A percentile compares a stretch with the other conserved stretches of the same genome.
phyloP scores from a whole-genome alignment of 2,113 vertebrate genomes.

The Morone chrysops region DNA sequence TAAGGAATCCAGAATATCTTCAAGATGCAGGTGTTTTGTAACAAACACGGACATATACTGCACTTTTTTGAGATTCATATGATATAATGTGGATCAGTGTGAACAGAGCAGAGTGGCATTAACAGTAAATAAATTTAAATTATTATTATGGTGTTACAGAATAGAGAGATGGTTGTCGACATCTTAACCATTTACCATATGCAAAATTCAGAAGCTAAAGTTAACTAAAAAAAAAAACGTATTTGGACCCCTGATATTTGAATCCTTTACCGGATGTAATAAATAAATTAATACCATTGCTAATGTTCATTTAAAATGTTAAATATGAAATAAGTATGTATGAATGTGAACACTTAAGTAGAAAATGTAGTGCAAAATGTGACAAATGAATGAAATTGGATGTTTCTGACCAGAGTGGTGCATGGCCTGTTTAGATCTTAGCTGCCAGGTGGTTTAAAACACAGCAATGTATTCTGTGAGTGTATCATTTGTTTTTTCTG shows the following conservation, averaged over 20 bases:
- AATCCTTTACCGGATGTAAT: neutral
- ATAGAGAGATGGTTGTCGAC: neutral
- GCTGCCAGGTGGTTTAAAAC: slow-evolving; percentile 2
- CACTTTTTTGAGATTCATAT: neutral
- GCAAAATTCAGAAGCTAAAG: neutral
- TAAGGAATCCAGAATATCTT: slow-evolving; percentile 12
- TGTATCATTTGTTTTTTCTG: neutral
- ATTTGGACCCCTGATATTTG: neutral
- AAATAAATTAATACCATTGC: neutral
- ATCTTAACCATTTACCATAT: neutral
- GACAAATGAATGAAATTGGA: neutral
- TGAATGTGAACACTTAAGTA: neutral
- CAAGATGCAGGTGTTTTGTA: neutral
- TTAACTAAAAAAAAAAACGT: neutral
- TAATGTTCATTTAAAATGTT: neutral
- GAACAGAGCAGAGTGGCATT: neutral
- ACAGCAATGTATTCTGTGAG: neutral
- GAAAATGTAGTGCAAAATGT: neutral
- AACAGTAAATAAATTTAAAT: neutral
- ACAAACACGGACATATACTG: neutral
- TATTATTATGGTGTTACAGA: neutral
- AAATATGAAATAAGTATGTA: neutral
- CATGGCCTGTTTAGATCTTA: slow-evolving; percentile 5
- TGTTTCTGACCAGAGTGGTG: neutral
- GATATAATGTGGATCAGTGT: neutral